Evolutionary conservation across 2,797 vertebrate genomes (phyloP).

Genomic region (Leuciscus waleckii): DNA sequence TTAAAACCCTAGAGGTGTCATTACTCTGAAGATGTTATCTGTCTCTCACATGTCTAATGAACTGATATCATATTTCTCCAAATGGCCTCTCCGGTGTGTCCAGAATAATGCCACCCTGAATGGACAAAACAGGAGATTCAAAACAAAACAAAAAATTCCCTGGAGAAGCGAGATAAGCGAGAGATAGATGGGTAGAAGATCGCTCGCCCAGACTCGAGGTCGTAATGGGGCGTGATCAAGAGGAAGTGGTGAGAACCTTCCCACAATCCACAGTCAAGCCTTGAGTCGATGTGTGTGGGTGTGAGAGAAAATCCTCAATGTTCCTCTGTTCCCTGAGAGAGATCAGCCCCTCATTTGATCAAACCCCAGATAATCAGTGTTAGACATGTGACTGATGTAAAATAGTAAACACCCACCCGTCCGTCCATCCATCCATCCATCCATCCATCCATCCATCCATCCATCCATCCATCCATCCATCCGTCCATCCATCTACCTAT

Average conservation of each 20-base stretch:
- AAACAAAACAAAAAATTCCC: background rate
- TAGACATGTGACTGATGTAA: background rate
- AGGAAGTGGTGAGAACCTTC: slow-evolving; percentile 43
- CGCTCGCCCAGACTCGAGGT: background rate
- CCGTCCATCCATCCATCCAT: background rate
- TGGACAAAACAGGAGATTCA: background rate
- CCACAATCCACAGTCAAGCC: slow-evolving; percentile 39
- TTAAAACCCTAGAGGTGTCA: slow-evolving; percentile 23
- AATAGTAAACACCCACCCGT: no score
- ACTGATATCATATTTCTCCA: background rate
- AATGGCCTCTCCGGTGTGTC: background rate
- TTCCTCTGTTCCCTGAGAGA: background rate
- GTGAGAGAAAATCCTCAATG: slow-evolving; percentile 2
- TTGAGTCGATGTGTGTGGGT: slow-evolving; percentile 28
- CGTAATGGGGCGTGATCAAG: slow-evolving; percentile 15
- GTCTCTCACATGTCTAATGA: background rate
- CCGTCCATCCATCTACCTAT: accelerated
- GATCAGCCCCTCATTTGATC: background rate
- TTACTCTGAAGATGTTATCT: background rate
- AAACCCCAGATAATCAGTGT: background rate
- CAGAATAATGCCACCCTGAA: background rate
- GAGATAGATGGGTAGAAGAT: background rate
- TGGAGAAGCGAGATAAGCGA: slow-evolving; percentile 1
- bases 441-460: background rate
- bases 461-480: accelerated